These are phyloP conservation scores for Scolopax bukidnonensis DNA, from an alignment of 2,797 vertebrate genomes.

Conservation along the genomic window DNA sequence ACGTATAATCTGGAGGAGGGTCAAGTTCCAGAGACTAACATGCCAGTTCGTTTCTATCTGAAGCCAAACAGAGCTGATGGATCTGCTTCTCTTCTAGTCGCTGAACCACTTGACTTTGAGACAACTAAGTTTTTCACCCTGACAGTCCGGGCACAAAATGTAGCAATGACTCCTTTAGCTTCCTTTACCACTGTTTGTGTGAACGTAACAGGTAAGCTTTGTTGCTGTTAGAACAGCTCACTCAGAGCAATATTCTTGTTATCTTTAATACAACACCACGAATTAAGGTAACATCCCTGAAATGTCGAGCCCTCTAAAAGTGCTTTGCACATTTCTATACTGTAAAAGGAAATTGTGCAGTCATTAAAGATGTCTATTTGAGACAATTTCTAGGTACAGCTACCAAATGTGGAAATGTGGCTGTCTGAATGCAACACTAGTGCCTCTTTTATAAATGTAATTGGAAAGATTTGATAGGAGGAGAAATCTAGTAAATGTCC, in stretches of 20 bases:
- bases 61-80: conserved; percentile 87
- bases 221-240: neutral
- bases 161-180: conserved; percentile 86
- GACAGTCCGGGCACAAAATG: conserved; percentile 87
- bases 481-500: neutral
- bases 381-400: neutral
- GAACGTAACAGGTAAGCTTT: conserved; percentile 85
- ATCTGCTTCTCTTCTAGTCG: conserved; percentile 88
- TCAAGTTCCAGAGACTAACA: conserved; percentile 89
- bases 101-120: conserved; percentile 90
- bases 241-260: neutral
- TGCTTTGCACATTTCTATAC: neutral
- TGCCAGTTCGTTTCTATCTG: conserved; percentile 90
- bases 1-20: conserved; percentile 91
- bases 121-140: conserved; percentile 84
- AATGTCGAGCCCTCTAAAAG: neutral
- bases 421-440: neutral
- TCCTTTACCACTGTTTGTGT: conserved; percentile 87
- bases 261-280: neutral
- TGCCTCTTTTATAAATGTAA: neutral
- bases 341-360: neutral
- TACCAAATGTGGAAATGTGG: neutral
- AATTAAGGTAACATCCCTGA: neutral
- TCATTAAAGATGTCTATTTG: neutral
- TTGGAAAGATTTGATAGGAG: neutral